A percentile compares a stretch with the other conserved stretches of the same genome.
phyloP scores from a whole-genome alignment of 53 echinoderm and acorn worm species.

The Hippasteria phrygiana region DNA sequence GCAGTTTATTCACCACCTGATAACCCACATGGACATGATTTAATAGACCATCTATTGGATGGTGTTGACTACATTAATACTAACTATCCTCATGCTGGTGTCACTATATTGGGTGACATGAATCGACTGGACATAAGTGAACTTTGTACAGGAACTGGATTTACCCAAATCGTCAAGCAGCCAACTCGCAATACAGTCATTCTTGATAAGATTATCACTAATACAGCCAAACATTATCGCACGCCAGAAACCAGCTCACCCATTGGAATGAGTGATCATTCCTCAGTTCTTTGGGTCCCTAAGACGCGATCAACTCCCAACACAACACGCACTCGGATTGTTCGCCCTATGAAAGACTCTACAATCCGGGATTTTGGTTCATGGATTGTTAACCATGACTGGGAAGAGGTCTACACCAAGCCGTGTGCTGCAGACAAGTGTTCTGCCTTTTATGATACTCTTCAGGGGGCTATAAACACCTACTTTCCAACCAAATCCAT shows the following conservation, averaged over 20 bases:
- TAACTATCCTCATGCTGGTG: conserved; percentile 35
- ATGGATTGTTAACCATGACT: no score
- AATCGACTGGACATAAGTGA: conserved; percentile 10
- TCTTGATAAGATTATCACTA: conserved; percentile 59
- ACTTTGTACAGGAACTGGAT: conserved; percentile 23
- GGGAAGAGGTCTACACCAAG: no score
- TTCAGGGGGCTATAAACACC: no score
- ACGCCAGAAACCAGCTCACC: neutral
- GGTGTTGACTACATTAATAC: conserved; percentile 20
- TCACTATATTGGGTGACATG: conserved; percentile 42
- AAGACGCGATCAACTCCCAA: no score
- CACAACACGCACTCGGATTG: no score
- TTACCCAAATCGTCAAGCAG: conserved; percentile 45
- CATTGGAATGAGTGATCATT: conserved; percentile 20
- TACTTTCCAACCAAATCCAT: no score
- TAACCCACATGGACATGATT: conserved; percentile 19
- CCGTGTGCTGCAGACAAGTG: no score
- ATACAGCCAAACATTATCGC: conserved; percentile 10
- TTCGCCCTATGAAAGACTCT: no score
- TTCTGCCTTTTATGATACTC: no score
- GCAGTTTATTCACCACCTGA: no score
- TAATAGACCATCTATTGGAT: conserved; percentile 47
- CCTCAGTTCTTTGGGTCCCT: conserved; percentile 20
- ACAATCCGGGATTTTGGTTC: no score
- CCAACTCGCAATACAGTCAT: conserved; percentile 34